phyloP scores from a whole-genome alignment of 2,888 invertebrate species.

The Brenthis ino region DNA sequence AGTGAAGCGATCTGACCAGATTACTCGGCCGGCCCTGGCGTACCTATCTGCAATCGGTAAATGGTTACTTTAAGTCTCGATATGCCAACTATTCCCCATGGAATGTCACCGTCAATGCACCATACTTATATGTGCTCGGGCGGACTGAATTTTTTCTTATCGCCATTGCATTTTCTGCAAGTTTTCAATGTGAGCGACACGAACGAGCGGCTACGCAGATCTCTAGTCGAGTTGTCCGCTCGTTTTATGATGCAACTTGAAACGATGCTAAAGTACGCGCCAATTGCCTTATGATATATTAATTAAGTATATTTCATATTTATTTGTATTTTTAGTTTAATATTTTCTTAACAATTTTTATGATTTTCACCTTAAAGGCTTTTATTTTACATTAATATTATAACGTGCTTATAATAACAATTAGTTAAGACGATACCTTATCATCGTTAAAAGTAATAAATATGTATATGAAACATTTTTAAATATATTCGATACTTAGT shows the following conservation, averaged over 20 bases:
- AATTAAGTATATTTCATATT: not conserved
- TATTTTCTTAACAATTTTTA: too few relatives aligned
- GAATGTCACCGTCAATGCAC: constrained; percentile 78
- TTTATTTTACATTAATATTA: too few relatives aligned
- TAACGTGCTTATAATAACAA: too few relatives aligned
- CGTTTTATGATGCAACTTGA: constrained; percentile 44
- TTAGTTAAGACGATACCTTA: too few relatives aligned
- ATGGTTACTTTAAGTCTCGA: constrained; percentile 80
- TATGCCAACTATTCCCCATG: constrained; percentile 75
- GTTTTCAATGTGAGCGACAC: constrained; percentile 71
- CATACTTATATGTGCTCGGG: constrained; percentile 74
- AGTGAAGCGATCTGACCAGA: constrained; percentile 78
- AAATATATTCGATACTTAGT: too few relatives aligned
- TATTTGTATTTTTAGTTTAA: not conserved
- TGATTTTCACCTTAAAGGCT: too few relatives aligned
- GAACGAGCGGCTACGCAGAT: constrained; percentile 51
- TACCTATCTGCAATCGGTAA: constrained; percentile 79
- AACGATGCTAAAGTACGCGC: constrained; percentile 25
- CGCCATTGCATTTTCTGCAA: constrained; percentile 79
- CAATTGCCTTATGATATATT: not conserved
- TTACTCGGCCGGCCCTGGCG: constrained; percentile 78
- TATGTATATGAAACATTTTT: too few relatives aligned
- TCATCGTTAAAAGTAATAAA: too few relatives aligned
- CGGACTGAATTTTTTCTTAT: constrained; percentile 81
- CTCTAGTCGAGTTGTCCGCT: constrained; percentile 49